Conservation (phyloP, 2,113 vertebrate genomes). For the Carettochelys insculpta region DNA sequence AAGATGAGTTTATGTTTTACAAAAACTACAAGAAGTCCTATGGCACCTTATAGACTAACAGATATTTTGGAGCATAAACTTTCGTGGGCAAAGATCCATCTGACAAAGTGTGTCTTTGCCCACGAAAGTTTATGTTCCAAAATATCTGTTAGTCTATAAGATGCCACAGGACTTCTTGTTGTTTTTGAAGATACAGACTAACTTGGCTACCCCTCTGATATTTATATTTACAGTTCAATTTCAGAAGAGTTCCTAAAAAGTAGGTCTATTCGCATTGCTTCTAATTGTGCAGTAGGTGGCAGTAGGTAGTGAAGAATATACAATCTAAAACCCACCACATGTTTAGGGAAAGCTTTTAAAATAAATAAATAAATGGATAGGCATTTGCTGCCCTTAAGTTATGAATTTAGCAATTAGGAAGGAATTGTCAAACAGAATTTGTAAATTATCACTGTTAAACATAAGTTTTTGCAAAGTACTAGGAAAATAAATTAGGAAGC, state of each 20-base stretch:
- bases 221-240: conserved; percentile 66
- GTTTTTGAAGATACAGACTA: no score
- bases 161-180: no score
- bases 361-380: conserved; percentile 36
- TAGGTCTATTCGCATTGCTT: conserved; percentile 74
- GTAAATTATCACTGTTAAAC: conserved; percentile 46
- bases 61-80: no score
- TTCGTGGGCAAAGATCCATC: no score
- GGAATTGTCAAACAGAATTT: conserved; percentile 48
- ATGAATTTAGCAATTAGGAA: conserved; percentile 46
- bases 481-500: conserved; percentile 48
- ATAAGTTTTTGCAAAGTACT: conserved; percentile 42
- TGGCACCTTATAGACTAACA: no score
- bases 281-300: conserved; percentile 74
- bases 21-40: no score
- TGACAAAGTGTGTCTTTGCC: no score
- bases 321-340: conserved; percentile 10
- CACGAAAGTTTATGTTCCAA: no score
- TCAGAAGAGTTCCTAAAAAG: conserved; percentile 42
- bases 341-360: conserved; percentile 38
- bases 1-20: conserved; percentile 49
- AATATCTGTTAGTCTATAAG: no score
- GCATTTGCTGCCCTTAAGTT: conserved; percentile 51
- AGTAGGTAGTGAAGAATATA: conserved; percentile 72
- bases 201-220: no score